Evolutionary conservation across 2,888 invertebrate genomes (phyloP).

Genomic region (Eupithecia inturbata): DNA sequence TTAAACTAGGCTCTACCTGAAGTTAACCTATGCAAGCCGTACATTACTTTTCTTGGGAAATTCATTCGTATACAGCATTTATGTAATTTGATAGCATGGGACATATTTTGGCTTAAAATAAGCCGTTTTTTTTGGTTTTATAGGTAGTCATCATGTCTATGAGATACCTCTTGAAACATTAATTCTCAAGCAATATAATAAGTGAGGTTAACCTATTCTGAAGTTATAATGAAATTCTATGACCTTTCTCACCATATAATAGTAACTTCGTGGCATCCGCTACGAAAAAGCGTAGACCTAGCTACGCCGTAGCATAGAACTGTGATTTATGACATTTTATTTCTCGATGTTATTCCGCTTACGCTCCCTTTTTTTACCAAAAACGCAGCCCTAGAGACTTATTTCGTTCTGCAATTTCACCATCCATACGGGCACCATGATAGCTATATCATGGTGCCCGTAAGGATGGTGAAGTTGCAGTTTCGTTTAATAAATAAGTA

Average conservation of each 20-base stretch:
- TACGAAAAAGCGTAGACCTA: background rate
- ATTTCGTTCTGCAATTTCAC: too few relatives aligned
- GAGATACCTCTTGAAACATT: background rate
- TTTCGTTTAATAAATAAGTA: constrained; percentile 34
- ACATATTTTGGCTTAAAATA: background rate
- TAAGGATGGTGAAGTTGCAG: background rate
- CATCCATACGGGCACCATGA: too few relatives aligned
- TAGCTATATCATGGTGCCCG: background rate
- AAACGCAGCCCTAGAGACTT: background rate
- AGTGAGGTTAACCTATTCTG: background rate
- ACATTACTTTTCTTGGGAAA: too few relatives aligned
- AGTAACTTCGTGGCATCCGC: background rate
- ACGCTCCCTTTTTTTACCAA: background rate
- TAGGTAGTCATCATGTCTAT: background rate
- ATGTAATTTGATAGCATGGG: background rate
- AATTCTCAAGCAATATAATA: background rate
- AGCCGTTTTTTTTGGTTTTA: background rate
- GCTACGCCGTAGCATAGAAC: background rate
- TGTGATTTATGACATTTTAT: background rate
- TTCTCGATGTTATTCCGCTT: background rate
- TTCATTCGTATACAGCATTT: background rate
- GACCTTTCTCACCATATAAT: background rate
- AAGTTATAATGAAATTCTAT: background rate
- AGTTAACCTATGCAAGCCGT: too few relatives aligned
- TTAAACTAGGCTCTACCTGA: too few relatives aligned